phyloP scores from a whole-genome alignment of 2,797 vertebrate genomes.

The Anguilla megastoma region DNA sequence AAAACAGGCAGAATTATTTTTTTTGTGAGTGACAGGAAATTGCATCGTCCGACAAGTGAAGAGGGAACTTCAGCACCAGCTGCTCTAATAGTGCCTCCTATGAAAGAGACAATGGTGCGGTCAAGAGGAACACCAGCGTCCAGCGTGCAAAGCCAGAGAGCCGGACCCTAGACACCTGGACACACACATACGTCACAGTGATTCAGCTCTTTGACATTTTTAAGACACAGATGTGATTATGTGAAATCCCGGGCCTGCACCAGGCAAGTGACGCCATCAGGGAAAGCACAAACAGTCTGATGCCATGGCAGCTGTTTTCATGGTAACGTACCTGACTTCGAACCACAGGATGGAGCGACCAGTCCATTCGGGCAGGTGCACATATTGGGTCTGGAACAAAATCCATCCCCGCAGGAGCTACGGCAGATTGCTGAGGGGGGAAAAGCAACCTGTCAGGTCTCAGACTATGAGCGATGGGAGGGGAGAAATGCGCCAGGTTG shows the following conservation, averaged over 20 bases:
- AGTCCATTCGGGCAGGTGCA: slow-evolving; percentile 95
- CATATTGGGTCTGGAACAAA: slow-evolving; percentile 99
- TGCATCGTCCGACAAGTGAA: slow-evolving; percentile 74
- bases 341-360: slow-evolving; percentile 90
- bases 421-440: slow-evolving; percentile 87
- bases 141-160: slow-evolving; percentile 58
- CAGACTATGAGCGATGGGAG: neutral
- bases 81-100: neutral
- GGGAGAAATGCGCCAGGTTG: neutral
- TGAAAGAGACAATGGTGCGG: neutral
- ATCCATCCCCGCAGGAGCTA: slow-evolving; percentile 96
- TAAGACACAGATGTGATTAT: neutral
- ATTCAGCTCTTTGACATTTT: neutral
- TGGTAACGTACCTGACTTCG: slow-evolving; percentile 84
- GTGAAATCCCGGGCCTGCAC: neutral
- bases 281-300: neutral
- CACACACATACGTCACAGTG: neutral
- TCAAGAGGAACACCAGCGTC: neutral
- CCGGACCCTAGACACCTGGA: neutral
- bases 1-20: slow-evolving; percentile 65
- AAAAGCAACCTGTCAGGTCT: neutral
- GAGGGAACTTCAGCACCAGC: slow-evolving; percentile 61
- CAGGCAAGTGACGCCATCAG: neutral
- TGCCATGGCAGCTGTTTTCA: neutral
- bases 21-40: slow-evolving; percentile 74